These are phyloP conservation scores for Pristiophorus japonicus DNA, from an alignment of 2,113 vertebrate species.

Conservation along the genomic window DNA sequence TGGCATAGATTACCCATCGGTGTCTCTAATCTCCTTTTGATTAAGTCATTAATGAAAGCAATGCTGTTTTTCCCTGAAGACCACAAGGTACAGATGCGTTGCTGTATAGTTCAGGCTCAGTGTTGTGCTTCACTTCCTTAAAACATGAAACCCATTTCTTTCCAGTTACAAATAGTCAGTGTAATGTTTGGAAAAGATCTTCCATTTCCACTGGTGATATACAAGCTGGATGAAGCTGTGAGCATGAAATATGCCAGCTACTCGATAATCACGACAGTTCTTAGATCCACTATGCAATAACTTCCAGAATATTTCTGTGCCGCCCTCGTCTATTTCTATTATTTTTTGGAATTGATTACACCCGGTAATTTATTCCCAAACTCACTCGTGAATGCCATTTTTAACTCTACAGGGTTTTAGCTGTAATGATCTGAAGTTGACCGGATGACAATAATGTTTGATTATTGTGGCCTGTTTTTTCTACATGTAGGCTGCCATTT, in stretches of 20 bases:
- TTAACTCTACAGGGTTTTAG: not conserved
- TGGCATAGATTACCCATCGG: not conserved
- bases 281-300: not conserved
- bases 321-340: not conserved
- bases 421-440: not conserved
- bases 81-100: not conserved
- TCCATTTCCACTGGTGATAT: not conserved
- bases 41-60: not conserved
- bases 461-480: not conserved
- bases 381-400: not conserved
- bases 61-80: not conserved
- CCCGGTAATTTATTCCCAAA: not conserved
- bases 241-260: not conserved
- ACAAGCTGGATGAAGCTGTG: not conserved
- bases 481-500: not conserved
- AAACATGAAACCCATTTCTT: not conserved
- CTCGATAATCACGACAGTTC: not conserved
- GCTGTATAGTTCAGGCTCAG: not conserved
- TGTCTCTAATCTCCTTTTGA: not conserved
- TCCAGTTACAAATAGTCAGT: not conserved
- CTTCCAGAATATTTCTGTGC: not conserved
- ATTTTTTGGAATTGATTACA: conserved; percentile 5
- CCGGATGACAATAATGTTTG: not conserved
- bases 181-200: not conserved
- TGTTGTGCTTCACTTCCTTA: not conserved